Conservation (phyloP, 92 coral and sea anemone species). For the Umimayanthus kanabou region DNA sequence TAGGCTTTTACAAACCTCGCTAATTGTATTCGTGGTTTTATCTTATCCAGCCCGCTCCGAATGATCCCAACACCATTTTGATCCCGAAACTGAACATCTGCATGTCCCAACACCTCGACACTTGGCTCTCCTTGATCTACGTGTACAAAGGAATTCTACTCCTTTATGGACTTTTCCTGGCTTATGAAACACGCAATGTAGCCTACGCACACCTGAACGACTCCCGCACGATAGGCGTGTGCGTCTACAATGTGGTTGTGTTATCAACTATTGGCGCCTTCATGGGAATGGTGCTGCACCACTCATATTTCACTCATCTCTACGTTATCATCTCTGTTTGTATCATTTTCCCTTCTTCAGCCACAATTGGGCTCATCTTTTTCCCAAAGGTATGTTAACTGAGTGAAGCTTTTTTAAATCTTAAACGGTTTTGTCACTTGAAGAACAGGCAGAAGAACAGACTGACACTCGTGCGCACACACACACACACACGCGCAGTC, state of each 20-base stretch:
- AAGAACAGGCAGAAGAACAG: no score
- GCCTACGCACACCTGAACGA: slow-evolving; percentile 93
- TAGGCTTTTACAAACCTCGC: neutral
- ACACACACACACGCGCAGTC: no score
- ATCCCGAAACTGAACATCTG: slow-evolving; percentile 65
- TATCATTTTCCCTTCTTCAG: slow-evolving; percentile 85
- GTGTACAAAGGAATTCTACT: slow-evolving; percentile 85
- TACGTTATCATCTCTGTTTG: slow-evolving; percentile 80
- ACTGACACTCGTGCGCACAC: no score
- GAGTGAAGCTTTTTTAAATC: no score
- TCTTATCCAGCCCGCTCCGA: slow-evolving; percentile 54
- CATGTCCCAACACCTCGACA: slow-evolving; percentile 49
- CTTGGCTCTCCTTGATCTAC: slow-evolving; percentile 84
- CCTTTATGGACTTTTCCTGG: slow-evolving; percentile 89
- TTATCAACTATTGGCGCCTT: slow-evolving; percentile 84
- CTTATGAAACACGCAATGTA: slow-evolving; percentile 96
- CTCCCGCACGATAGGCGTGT: slow-evolving; percentile 92
- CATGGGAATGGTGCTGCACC: slow-evolving; percentile 61
- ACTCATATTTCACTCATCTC: slow-evolving; percentile 64
- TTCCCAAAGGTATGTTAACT: slow-evolving; percentile 83
- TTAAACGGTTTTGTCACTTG: no score
- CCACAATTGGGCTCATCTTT: slow-evolving; percentile 83
- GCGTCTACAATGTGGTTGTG: slow-evolving; percentile 95
- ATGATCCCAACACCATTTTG: slow-evolving; percentile 34
- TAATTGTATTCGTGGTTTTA: neutral